Evolutionary conservation across 2,113 vertebrate genomes (phyloP).

Genomic region (Tor tambroides): DNA sequence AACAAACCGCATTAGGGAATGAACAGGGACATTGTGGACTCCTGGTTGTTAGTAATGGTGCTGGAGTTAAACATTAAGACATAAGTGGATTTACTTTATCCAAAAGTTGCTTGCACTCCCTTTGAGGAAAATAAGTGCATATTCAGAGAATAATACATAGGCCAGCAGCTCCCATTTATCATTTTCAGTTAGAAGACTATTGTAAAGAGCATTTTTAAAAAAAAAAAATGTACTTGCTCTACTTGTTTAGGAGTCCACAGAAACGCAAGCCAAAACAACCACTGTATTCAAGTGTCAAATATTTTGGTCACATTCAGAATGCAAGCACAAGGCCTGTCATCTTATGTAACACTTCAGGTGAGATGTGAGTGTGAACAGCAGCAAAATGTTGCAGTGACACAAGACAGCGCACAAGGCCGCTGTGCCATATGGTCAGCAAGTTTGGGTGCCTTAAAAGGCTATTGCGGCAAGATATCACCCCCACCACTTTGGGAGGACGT

Average conservation of each 20-base stretch:
- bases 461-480: slow-evolving; percentile 11
- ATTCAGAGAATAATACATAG: not conserved
- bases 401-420: not conserved
- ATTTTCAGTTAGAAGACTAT: not conserved
- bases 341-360: slow-evolving; percentile 24
- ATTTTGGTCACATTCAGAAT: slow-evolving; percentile 31
- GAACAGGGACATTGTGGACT: not conserved
- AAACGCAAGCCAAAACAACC: not conserved
- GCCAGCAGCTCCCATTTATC: not conserved
- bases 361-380: not conserved
- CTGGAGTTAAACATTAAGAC: not conserved
- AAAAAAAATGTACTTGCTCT: not conserved
- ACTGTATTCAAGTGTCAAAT: slow-evolving; percentile 39
- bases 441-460: slow-evolving; percentile 33
- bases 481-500: not conserved
- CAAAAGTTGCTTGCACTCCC: not conserved
- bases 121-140: not conserved
- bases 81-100: not conserved
- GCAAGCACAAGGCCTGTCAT: slow-evolving; percentile 11
- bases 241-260: slow-evolving; percentile 15
- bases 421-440: slow-evolving; percentile 17
- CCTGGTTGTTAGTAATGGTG: slow-evolving; percentile 28
- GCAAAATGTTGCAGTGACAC: slow-evolving; percentile 29
- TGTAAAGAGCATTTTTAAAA: not conserved
- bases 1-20: slow-evolving; percentile 35